Percentiles rank a stretch among this genome's conserved stretches.
phyloP scores from a whole-genome alignment of 2,888 invertebrate species.

The Gryllus longicercus region DNA sequence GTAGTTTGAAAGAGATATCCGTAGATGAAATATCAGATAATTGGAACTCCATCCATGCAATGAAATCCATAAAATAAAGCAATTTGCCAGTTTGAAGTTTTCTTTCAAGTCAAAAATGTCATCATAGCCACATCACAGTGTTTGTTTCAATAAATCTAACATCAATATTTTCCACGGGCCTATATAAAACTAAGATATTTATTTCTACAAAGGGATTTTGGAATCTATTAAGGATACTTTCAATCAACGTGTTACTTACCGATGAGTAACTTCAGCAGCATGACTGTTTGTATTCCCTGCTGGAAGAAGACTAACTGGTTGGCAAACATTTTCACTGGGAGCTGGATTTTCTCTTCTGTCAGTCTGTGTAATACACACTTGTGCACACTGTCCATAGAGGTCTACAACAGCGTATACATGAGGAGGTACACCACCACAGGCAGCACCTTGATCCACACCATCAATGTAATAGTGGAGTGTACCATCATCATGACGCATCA shows the following conservation, averaged over 20 bases:
- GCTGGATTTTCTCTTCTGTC: slow-evolving; percentile 30
- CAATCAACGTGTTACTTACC: slow-evolving; percentile 21
- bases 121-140: no score
- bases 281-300: slow-evolving; percentile 28
- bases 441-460: slow-evolving; percentile 81
- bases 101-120: no score
- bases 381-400: slow-evolving; percentile 90
- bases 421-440: slow-evolving; percentile 72
- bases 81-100: no score
- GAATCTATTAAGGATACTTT: neutral
- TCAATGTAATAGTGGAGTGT: slow-evolving; percentile 82
- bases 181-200: no score
- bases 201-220: no score
- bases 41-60: no score
- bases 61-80: no score
- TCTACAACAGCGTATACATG: slow-evolving; percentile 93
- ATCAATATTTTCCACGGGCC: no score
- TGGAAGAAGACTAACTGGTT: slow-evolving; percentile 31
- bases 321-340: slow-evolving; percentile 31
- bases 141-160: no score
- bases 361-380: slow-evolving; percentile 58
- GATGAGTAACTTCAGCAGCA: slow-evolving; percentile 31
- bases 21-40: no score
- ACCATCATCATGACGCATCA: slow-evolving; percentile 82
- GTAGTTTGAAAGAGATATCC: no score